A percentile compares a stretch with the other conserved stretches of the same genome.
Evolutionary conservation across 1,140 invertebrate species (phyloP).

Genomic region (Drosophila aff.): DNA sequence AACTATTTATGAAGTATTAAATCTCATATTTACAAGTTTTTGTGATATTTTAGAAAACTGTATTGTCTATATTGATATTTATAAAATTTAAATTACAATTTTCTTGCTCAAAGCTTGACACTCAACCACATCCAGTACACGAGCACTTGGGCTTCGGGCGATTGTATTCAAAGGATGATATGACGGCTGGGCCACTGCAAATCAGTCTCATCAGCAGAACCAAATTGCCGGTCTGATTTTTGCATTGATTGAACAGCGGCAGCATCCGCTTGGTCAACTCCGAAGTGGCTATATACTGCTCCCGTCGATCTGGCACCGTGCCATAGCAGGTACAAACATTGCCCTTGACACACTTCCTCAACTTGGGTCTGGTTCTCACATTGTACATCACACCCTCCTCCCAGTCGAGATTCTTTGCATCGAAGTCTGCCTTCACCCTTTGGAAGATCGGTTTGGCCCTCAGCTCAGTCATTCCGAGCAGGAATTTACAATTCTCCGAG

Average conservation of each 20-base stretch:
- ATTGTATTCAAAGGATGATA: constrained; percentile 61
- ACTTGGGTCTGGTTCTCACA: neutral
- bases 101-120: neutral
- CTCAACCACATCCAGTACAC: neutral
- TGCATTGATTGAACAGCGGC: constrained; percentile 76
- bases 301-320: constrained; percentile 24
- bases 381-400: constrained; percentile 39
- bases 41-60: neutral
- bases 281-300: constrained; percentile 68
- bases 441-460: constrained; percentile 71
- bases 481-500: constrained; percentile 69
- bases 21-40: neutral
- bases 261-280: constrained; percentile 72
- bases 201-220: constrained; percentile 72
- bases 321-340: constrained; percentile 68
- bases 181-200: constrained; percentile 72
- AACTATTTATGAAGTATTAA: neutral
- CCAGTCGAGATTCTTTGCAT: constrained; percentile 67
- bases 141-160: constrained; percentile 49
- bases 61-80: neutral
- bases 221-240: constrained; percentile 78
- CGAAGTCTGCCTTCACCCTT: constrained; percentile 66
- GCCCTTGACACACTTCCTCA: constrained; percentile 8
- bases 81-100: neutral
- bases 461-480: constrained; percentile 69